Evolutionary conservation across 2,797 vertebrate species (phyloP).

Genomic region (Silurus aristotelis): DNA sequence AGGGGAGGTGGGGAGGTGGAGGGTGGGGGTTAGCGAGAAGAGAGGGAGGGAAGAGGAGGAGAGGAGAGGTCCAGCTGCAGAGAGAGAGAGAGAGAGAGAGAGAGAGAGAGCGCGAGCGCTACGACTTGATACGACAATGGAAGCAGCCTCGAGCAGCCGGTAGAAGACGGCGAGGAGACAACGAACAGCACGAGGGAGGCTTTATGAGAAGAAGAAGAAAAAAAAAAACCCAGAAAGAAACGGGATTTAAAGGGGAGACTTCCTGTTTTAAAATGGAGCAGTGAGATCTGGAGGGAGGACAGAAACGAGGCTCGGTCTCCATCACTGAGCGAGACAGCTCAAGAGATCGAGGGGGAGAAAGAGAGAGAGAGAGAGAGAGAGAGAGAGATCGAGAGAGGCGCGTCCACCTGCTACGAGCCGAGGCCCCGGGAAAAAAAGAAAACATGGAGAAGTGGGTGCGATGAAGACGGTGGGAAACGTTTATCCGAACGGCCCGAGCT

Average conservation of each 20-base stretch:
- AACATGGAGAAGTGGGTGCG: slow-evolving; percentile 23
- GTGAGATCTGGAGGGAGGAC: slow-evolving; percentile 60
- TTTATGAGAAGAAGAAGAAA: not conserved
- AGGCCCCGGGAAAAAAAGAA: slow-evolving; percentile 68
- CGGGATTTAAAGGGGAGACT: slow-evolving; percentile 55
- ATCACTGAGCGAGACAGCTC: slow-evolving; percentile 64
- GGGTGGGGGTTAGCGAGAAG: slow-evolving; percentile 7
- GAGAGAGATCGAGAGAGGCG: slow-evolving; percentile 68
- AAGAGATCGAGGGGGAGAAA: too few relatives aligned
- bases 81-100: slow-evolving; percentile 44
- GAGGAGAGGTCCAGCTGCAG: slow-evolving; percentile 28
- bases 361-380: too few relatives aligned
- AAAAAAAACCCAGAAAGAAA: not conserved
- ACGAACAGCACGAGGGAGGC: not conserved
- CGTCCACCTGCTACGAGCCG: slow-evolving; percentile 83
- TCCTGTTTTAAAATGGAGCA: slow-evolving; percentile 76
- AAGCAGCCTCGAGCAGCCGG: slow-evolving; percentile 67
- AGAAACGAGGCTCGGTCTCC: slow-evolving; percentile 75
- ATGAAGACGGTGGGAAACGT: not conserved
- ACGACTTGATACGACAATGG: slow-evolving; percentile 34
- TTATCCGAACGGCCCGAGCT: slow-evolving; percentile 12
- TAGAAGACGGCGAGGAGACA: slow-evolving; percentile 64
- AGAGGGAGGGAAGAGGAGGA: slow-evolving; percentile 31
- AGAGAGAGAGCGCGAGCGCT: not conserved
- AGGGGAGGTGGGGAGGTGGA: not conserved